Base-by-base conservation (phyloP, 2,888 invertebrate genomes). In the Hemithea aestivaria region DNA sequence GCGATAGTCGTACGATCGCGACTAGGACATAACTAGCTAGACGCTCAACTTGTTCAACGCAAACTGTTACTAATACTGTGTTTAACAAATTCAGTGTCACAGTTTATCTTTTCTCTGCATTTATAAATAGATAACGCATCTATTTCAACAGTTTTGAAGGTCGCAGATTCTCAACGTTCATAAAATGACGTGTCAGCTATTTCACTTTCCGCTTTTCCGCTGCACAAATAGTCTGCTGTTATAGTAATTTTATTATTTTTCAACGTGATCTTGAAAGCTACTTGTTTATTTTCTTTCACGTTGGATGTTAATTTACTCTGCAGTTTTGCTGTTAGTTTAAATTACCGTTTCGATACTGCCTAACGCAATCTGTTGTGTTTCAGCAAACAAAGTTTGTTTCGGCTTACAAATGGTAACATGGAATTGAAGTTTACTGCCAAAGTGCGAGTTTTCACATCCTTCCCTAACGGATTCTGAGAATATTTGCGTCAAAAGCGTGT, bases 1-100 rank as follows among this genome's bases (percentile, higher is more conserved):
- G 58, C 60, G 74, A 76, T 62, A 52, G 57, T 80, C 76, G 68
- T 74, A 74, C 66, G 80, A 81, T 74, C 53, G 54, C 53, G 53
- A 53, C 48, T 48, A 48, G 45, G 41, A 49, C 61, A 53, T 53
- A 20, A 27, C n/a, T 11, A 20, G 21, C 25, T 39, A 31, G 63
- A 58, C 47, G 73, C 66, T 59, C 66, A 57, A 52, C 64, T 59
- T 51, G 39, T n/a, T n/a, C n/a, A n/a, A n/a, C n/a, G n/a, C 39
- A 20, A 26, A 10, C 23, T 7, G 32, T 23, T 38, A 50, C 64
- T 5, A 16, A 62, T 63, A 36, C 65, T 57, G 64, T 47, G 40
- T 11, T 36, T n/a, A 12, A 22, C 27, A 22, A 22, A 10, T 30
- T 26, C 29, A 34, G 2, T 26, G 32, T 20, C n/a, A 29, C 11